Conservation (phyloP, 2,888 invertebrate genomes). For the Hololepta plana region DNA sequence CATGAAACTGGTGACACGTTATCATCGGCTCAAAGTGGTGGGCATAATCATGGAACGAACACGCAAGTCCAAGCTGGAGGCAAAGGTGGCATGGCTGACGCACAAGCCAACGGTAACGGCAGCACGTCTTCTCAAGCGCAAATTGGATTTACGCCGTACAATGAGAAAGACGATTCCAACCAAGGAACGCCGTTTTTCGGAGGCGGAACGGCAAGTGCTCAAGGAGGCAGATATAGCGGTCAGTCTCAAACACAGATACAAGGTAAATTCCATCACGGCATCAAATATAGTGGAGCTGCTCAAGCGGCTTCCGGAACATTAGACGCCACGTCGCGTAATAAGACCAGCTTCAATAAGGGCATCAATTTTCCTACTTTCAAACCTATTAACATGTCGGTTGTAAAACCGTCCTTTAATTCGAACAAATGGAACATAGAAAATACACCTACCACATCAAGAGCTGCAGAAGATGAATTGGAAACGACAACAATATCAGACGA, state of each 20-base stretch:
- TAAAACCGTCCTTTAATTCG: too few relatives aligned
- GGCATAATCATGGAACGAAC: constrained; percentile 57
- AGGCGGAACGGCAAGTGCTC: constrained; percentile 61
- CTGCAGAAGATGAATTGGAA: too few relatives aligned
- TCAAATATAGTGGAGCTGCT: constrained; percentile 44
- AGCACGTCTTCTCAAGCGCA: constrained; percentile 78
- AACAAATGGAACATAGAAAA: too few relatives aligned
- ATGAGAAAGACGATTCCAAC: constrained; percentile 37
- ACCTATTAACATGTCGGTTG: too few relatives aligned
- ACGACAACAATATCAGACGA: too few relatives aligned
- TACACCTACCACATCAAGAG: too few relatives aligned
- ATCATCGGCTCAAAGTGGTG: constrained; percentile 59
- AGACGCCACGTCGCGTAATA: too few relatives aligned
- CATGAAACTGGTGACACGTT: constrained; percentile 58
- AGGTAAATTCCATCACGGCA: constrained; percentile 52
- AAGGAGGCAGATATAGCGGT: constrained; percentile 54
- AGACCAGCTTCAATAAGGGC: too few relatives aligned
- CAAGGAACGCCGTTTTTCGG: constrained; percentile 46
- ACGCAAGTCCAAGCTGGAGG: constrained; percentile 65
- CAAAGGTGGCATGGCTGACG: constrained; percentile 71
- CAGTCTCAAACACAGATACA: constrained; percentile 71
- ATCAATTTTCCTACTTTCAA: constrained; percentile 9
- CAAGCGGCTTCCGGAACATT: constrained; percentile 68
- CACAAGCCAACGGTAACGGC: constrained; percentile 69
- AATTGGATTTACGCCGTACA: constrained; percentile 65